Evolutionary conservation across 2,113 vertebrate genomes (phyloP).

Genomic region (Gasterosteus aculeatus): DNA sequence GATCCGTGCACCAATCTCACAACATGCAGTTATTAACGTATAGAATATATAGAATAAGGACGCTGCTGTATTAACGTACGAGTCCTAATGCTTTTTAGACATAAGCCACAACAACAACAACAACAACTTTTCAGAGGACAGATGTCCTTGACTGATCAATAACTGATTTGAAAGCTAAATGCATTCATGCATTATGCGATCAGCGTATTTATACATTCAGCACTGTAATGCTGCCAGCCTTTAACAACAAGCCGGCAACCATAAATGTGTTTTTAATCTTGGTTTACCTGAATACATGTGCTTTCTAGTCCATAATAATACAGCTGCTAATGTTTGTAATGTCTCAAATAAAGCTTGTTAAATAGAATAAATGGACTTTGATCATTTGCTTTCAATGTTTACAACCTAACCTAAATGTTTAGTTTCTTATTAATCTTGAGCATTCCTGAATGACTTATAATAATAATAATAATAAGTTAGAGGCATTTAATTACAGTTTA

Average conservation of each 20-base stretch:
- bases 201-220: background rate
- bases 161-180: background rate
- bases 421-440: background rate
- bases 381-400: background rate
- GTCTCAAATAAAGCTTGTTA: background rate
- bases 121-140: background rate
- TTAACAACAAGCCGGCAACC: background rate
- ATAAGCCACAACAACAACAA: background rate
- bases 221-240: background rate
- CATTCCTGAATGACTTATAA: background rate
- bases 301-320: background rate
- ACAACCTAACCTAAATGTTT: background rate
- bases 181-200: background rate
- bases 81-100: background rate
- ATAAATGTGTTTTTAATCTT: background rate
- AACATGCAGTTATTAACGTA: slow-evolving; percentile 24
- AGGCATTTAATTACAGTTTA: background rate
- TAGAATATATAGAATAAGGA: background rate
- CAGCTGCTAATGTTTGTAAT: background rate
- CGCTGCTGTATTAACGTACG: background rate
- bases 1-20: slow-evolving; percentile 60
- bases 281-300: background rate
- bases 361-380: background rate
- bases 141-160: too few species aligned
- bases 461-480: background rate